Conservation (phyloP, 2,888 invertebrate species). For the Argyresthia albistria region DNA sequence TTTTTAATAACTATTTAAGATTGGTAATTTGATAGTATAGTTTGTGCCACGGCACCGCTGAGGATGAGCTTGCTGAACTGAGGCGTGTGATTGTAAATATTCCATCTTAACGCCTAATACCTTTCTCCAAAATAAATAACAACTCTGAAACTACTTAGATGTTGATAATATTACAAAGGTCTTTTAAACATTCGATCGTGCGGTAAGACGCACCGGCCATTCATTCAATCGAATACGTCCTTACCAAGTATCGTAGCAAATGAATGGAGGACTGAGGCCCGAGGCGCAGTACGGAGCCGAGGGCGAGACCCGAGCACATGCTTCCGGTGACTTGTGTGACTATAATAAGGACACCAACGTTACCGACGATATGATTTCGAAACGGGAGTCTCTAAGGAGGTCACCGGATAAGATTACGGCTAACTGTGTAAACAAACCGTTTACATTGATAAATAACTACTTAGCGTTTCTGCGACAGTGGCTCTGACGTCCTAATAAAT, state of each 20-base stretch:
- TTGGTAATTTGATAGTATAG: too few relatives aligned
- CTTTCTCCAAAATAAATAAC: too few relatives aligned
- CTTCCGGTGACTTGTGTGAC: slow-evolving; percentile 45
- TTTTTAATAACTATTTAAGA: too few relatives aligned
- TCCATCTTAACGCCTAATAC: too few relatives aligned
- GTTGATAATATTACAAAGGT: too few relatives aligned
- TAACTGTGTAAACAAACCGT: slow-evolving; percentile 70
- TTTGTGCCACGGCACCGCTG: too few relatives aligned
- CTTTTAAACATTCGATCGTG: too few relatives aligned
- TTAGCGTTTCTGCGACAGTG: slow-evolving; percentile 61
- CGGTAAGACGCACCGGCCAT: too few relatives aligned
- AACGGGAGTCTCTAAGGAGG: slow-evolving; percentile 69
- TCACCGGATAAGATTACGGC: slow-evolving; percentile 70
- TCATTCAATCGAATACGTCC: slow-evolving; percentile 10
- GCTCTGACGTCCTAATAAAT: slow-evolving; percentile 43
- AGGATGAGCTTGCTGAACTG: too few relatives aligned
- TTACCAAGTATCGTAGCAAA: slow-evolving; percentile 58
- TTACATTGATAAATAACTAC: slow-evolving; percentile 60
- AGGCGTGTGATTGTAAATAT: too few relatives aligned
- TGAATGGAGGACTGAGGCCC: slow-evolving; percentile 42
- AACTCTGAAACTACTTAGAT: too few relatives aligned
- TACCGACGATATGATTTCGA: slow-evolving; percentile 65
- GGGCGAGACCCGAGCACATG: slow-evolving; percentile 41
- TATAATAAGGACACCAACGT: slow-evolving; percentile 55
- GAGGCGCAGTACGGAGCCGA: slow-evolving; percentile 5